Conservation (phyloP, 2,113 vertebrate species). For the Chionodraco myersi region DNA sequence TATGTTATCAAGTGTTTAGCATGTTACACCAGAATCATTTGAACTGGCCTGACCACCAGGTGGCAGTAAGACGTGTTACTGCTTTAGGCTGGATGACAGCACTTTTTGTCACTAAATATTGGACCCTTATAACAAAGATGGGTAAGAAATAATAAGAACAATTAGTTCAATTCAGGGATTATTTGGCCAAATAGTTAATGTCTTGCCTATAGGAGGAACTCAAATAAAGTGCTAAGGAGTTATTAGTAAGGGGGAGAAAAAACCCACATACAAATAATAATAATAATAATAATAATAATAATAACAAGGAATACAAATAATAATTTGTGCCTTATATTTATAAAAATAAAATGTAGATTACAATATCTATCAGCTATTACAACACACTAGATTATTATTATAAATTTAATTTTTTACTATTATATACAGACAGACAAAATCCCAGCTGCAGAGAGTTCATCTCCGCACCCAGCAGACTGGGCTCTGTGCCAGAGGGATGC, state of each 20-base stretch:
- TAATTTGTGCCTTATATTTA: too few species aligned
- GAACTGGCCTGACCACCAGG: constrained; percentile 27
- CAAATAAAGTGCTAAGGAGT: too few species aligned
- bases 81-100: not conserved
- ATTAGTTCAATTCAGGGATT: too few species aligned
- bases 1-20: too few species aligned
- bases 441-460: not conserved
- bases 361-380: too few species aligned
- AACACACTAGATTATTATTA: too few species aligned
- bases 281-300: too few species aligned
- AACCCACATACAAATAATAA: too few species aligned
- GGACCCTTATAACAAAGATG: constrained; percentile 3
- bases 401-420: not conserved
- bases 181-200: not conserved
- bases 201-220: not conserved
- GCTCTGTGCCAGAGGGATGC: constrained; percentile 63
- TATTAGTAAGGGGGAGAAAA: too few species aligned
- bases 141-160: not conserved
- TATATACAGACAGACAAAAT: too few species aligned
- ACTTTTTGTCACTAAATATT: constrained; percentile 25
- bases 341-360: too few species aligned
- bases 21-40: not conserved
- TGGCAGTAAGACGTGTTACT: not conserved
- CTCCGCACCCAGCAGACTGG: constrained; percentile 24
- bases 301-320: too few species aligned